Evolutionary conservation across 2,888 invertebrate genomes (phyloP), one percentile per base, ranked within the genome.

Genomic region (Hypercompe scribonia): DNA sequence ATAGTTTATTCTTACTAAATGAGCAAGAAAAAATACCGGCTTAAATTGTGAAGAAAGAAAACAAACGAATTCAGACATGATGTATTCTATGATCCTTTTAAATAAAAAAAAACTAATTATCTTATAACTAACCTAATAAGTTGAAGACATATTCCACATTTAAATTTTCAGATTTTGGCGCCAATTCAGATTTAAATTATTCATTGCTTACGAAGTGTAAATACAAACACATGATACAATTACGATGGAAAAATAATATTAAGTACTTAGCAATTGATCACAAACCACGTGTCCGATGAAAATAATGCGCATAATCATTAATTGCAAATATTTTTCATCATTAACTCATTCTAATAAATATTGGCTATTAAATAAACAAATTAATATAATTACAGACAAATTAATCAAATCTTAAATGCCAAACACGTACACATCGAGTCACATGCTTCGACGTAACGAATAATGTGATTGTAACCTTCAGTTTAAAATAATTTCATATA

Each of bases 351-450:
- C 71, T 79, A 64, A 63, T 31, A 54, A 69, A 68, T 71, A 82
- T 76, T 68, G 46, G 39, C 34, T 67, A 71, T 66, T 71, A 75
- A 70, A 80, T 76, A 74, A 75, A 65, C 65, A 79, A 83, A 79
- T 82, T 79, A 36, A 21, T 36, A 33, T 72, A 39, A 64, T 65
- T 50, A 67, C 33, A 63, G n/a, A 31, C 15, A 58, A 63, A 33
- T 63, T 68, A 71, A 72, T 73, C 65, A 50, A 72, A 34, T 76
- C 74, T 80, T 70, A 64, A 76, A 81, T 77, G 72, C 75, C 28
- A 11, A 34, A 42, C 74, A 58, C 64, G 68, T 63, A 63, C 15
- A 68, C 13, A 24, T n/a, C 46, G 31, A 61, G 5, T 33, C 31
- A 63, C 61, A n/a, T n/a, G n/a, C n/a, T 42, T 42, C 11, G 42